Evolutionary conservation across 2,113 vertebrate genomes (phyloP).

Genomic region (Tragulus kanchil): DNA sequence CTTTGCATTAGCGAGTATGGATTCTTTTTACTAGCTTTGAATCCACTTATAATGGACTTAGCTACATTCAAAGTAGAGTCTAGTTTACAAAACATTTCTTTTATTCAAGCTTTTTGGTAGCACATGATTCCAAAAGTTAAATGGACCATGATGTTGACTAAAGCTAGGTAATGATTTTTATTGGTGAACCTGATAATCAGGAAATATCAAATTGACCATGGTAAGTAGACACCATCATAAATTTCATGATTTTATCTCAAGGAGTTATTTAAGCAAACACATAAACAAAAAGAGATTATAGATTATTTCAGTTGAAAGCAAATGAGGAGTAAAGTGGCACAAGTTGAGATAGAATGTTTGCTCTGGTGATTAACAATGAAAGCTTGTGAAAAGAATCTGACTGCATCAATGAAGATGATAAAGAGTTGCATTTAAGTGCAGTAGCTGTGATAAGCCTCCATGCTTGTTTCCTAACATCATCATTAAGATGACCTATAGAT

Average conservation of each 20-base stretch:
- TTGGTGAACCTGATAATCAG: neutral
- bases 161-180: neutral
- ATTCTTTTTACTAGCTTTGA: neutral
- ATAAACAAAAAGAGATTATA: neutral
- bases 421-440: neutral
- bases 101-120: slow-evolving; percentile 44
- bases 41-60: neutral
- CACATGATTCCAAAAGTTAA: slow-evolving; percentile 14
- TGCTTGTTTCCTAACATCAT: neutral
- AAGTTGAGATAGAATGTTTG: neutral
- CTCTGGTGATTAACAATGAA: neutral
- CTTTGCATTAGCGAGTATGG: neutral
- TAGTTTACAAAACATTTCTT: slow-evolving; percentile 34
- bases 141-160: neutral
- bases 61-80: neutral
- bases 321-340: neutral
- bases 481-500: neutral
- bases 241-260: neutral
- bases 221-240: neutral
- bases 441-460: neutral
- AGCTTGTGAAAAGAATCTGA: neutral
- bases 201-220: neutral
- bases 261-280: neutral
- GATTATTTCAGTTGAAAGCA: neutral
- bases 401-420: neutral